phyloP scores from a whole-genome alignment of 2,797 vertebrate species.

The Huso huso region DNA sequence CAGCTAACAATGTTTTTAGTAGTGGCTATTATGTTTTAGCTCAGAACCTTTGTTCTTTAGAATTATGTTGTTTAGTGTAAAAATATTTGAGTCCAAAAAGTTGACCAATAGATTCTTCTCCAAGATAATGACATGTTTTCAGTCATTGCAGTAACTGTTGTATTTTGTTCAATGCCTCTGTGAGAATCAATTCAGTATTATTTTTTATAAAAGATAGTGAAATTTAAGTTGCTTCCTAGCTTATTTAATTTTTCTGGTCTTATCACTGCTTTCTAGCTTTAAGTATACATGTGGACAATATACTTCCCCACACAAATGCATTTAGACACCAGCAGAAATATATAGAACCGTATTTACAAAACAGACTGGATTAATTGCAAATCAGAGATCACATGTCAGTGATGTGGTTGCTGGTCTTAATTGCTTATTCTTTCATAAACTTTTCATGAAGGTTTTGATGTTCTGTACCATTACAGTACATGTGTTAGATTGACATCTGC shows the following conservation, averaged over 20 bases:
- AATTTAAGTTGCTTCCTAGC: constrained; percentile 32
- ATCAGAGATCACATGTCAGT: no score
- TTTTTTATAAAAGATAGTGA: constrained; percentile 74
- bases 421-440: no score
- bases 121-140: constrained; percentile 54
- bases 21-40: constrained; percentile 38
- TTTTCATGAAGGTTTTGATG: no score
- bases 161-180: constrained; percentile 68
- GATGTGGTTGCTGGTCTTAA: no score
- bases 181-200: constrained; percentile 70
- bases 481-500: no score
- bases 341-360: no score
- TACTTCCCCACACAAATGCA: no score
- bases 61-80: constrained; percentile 37
- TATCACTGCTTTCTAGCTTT: constrained; percentile 9
- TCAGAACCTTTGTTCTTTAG: constrained; percentile 32
- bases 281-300: no score
- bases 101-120: constrained; percentile 30
- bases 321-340: no score
- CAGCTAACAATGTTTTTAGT: constrained; percentile 46
- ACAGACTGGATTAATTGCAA: no score
- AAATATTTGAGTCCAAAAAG: constrained; percentile 22
- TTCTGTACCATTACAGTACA: no score
- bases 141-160: constrained; percentile 63
- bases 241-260: constrained; percentile 6